phyloP scores from a whole-genome alignment of 2,113 vertebrate species.

The Alligator mississippiensis region DNA sequence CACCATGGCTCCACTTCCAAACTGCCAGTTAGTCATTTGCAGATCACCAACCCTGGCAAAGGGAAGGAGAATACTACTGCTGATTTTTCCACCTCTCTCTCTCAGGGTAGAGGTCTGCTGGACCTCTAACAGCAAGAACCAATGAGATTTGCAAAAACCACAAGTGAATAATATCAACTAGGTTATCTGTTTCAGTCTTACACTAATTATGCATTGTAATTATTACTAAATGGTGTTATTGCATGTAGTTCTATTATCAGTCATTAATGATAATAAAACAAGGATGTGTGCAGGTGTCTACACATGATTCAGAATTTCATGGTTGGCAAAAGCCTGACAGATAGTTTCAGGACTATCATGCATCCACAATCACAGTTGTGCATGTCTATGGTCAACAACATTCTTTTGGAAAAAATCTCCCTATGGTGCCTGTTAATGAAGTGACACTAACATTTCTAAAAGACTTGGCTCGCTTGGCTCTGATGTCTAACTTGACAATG shows the following conservation, averaged over 20 bases:
- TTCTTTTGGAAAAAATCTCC: neutral
- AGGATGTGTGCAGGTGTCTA: neutral
- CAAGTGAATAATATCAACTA: neutral
- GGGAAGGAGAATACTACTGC: too few relatives aligned
- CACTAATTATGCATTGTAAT: too few relatives aligned
- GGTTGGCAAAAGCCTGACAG: neutral
- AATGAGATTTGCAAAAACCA: neutral
- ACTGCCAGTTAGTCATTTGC: too few relatives aligned
- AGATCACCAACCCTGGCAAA: too few relatives aligned
- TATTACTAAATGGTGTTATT: too few relatives aligned
- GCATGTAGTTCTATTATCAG: too few relatives aligned
- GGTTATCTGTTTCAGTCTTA: too few relatives aligned
- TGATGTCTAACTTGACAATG: neutral
- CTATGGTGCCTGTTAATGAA: neutral
- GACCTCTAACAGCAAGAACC: too few relatives aligned
- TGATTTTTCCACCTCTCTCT: too few relatives aligned
- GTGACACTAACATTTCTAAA: neutral
- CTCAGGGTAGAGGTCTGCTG: too few relatives aligned
- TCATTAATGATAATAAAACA: neutral
- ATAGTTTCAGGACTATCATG: neutral
- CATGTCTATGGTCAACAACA: neutral
- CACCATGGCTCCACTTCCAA: neutral
- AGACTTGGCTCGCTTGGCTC: neutral
- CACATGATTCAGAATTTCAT: neutral
- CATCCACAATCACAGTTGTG: neutral